These are phyloP conservation scores for Gymnarchus niloticus DNA, from an alignment of 2,113 vertebrate species.

Conservation along the genomic window DNA sequence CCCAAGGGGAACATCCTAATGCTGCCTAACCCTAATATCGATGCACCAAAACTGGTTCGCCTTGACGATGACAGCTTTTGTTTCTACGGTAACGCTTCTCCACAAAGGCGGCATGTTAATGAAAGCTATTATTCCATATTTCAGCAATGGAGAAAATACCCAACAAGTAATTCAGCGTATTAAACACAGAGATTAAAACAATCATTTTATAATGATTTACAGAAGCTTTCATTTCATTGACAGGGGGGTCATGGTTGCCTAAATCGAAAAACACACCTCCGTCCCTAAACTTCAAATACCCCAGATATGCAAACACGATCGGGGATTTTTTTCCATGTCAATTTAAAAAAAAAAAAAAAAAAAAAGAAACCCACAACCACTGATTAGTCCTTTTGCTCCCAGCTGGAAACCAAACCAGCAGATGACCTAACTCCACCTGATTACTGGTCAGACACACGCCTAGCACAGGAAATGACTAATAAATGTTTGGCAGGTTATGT, in stretches of 20 bases:
- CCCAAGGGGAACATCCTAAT: too few species aligned
- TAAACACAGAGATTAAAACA: too few species aligned
- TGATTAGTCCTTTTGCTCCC: neutral
- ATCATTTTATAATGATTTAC: too few species aligned
- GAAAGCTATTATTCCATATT: neutral
- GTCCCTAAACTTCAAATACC: neutral
- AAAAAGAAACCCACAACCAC: neutral
- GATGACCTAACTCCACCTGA: neutral
- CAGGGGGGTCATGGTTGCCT: too few species aligned
- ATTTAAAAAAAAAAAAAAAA: neutral
- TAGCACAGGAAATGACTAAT: neutral
- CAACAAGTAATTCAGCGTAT: neutral
- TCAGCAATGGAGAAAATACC: neutral
- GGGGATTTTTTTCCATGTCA: neutral
- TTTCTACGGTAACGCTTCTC: conserved; percentile 3
- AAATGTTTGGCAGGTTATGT: neutral
- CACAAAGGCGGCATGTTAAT: neutral
- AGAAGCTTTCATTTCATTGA: too few species aligned
- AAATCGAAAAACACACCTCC: neutral
- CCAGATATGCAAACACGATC: neutral
- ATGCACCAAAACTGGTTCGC: neutral
- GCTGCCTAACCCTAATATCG: neutral
- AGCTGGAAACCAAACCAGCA: neutral
- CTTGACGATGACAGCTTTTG: neutral
- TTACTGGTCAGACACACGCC: neutral